phyloP scores from a whole-genome alignment of 2,888 invertebrate genomes.

The Chorisops tibialis region DNA sequence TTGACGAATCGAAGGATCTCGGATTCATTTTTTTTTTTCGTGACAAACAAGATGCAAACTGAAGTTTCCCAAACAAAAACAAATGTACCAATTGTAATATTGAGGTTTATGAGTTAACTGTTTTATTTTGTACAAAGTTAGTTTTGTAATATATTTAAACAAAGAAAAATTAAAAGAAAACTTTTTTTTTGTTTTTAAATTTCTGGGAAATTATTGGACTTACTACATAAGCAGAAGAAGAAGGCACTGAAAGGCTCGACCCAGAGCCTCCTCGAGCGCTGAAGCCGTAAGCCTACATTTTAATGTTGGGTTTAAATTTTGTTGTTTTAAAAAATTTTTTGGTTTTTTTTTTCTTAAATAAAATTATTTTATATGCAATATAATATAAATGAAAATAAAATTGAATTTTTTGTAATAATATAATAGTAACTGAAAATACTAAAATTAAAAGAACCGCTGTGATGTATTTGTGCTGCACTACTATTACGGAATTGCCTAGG shows the following conservation, averaged over 20 bases:
- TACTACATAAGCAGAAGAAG: conserved; percentile 67
- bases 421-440: background rate
- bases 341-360: conserved; percentile 23
- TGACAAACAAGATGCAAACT: too few relatives aligned
- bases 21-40: too few relatives aligned
- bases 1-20: too few relatives aligned
- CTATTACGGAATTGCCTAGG: background rate
- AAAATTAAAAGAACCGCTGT: background rate
- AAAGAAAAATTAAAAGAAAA: conserved; percentile 12
- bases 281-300: conserved; percentile 60
- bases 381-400: background rate
- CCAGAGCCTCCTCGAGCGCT: conserved; percentile 68
- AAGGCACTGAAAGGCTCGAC: conserved; percentile 81
- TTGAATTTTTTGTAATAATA: background rate
- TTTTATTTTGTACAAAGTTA: background rate
- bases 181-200: conserved; percentile 3
- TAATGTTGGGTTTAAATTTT: conserved; percentile 17
- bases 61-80: too few relatives aligned
- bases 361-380: background rate
- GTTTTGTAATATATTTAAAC: background rate
- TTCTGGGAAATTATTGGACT: conserved; percentile 52
- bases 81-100: too few relatives aligned
- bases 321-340: conserved; percentile 5
- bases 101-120: too few relatives aligned
- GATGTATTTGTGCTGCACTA: background rate